A percentile compares a stretch with the other conserved stretches of the same genome.
Evolutionary conservation across 2,888 invertebrate species (phyloP).

Genomic region (Eupithecia inturbata): DNA sequence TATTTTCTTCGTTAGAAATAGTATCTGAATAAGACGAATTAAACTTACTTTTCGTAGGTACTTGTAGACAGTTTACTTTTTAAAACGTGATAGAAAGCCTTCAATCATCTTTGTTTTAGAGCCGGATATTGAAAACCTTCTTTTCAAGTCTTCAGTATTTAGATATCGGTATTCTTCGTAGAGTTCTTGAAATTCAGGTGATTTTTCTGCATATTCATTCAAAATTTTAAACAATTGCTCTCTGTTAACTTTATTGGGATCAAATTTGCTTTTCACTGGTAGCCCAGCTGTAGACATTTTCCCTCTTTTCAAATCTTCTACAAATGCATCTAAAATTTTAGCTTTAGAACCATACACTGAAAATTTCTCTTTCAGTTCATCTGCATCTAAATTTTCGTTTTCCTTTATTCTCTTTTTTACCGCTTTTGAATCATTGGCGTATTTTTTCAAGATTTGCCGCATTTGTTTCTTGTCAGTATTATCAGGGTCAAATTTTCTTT

Average conservation of each 20-base stretch:
- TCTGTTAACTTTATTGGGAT: neutral
- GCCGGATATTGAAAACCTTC: neutral
- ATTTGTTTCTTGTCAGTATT: constrained; percentile 47
- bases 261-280: neutral
- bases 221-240: neutral
- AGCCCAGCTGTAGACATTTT: neutral
- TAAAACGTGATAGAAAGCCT: neutral
- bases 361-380: constrained; percentile 7
- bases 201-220: neutral
- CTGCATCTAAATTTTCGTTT: constrained; percentile 18
- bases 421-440: constrained; percentile 23
- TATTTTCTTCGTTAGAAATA: neutral
- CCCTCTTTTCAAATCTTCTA: constrained; percentile 7
- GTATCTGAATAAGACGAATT: neutral
- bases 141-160: neutral
- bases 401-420: constrained; percentile 30
- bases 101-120: neutral
- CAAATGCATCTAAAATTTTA: constrained; percentile 5
- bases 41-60: neutral
- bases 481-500: constrained; percentile 46
- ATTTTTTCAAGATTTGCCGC: constrained; percentile 47
- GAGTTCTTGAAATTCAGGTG: neutral
- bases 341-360: neutral
- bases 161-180: constrained; percentile 1
- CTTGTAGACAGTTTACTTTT: neutral